Evolutionary conservation across 2,797 vertebrate species (phyloP), one percentile per base, ranked within the genome.

Genomic region (Karalla daura): DNA sequence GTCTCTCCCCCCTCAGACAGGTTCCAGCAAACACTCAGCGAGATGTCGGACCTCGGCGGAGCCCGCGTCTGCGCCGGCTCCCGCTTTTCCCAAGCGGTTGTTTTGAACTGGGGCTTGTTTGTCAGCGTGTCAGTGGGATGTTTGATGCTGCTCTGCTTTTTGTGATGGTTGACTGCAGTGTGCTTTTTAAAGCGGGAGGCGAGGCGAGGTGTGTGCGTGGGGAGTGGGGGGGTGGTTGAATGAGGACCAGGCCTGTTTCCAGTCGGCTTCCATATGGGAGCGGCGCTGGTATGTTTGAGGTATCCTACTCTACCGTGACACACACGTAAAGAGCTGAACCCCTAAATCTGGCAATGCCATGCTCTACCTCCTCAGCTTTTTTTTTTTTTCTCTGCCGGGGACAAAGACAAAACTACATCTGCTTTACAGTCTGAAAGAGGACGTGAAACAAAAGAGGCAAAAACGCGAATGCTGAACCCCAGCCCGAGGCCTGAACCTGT

Each of bases 161-260:
- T 83, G 70, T 88, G 84, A 89, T 91, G 88, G 89, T 88, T 80
- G 81, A 85, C 79, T 88, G 83, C 76, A 70, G 77, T 18, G 77
- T 18, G 59, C 61, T 73, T 64, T 56, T 71, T 68, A 63, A 50
- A 81, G 52, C 75, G 25, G 70, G 61, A 79, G 81, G n/a, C n/a
- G n/a, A n/a, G n/a, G n/a, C n/a, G n/a, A n/a, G n/a, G n/a, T n/a
- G n/a, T n/a, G n/a, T n/a, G n/a, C n/a, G n/a, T n/a, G n/a, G n/a
- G n/a, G n/a, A n/a, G n/a, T n/a, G n/a, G n/a, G n/a, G n/a, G n/a
- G n/a, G n/a, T n/a, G n/a, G n/a, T n/a, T n/a, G n/a, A 30, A 30
- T 61, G 69, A 81, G 63, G 40, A 51, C 44, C 65, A 63, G 78
- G 55, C 67, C 13, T 20, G 25, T 62, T 84, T 81, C 79, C 63